A percentile compares a stretch with the other conserved stretches of the same genome.
These are phyloP conservation scores for Sinotaia quadrata DNA, from an alignment of 2,888 invertebrate species.

Conservation along the genomic window DNA sequence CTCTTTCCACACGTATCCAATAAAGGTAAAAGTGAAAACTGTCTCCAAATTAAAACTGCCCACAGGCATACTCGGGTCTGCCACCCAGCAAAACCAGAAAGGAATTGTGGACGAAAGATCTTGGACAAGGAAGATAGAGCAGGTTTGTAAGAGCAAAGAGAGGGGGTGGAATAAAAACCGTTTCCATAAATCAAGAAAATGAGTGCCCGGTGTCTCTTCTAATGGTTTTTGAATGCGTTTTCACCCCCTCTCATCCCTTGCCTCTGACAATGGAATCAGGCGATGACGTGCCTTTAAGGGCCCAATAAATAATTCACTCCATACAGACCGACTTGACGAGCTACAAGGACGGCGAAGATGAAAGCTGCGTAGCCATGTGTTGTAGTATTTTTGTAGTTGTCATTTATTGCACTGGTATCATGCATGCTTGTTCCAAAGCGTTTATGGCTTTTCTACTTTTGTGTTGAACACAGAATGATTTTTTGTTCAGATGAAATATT, in stretches of 20 bases:
- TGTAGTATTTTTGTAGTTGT: not conserved
- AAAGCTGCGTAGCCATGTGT: not conserved
- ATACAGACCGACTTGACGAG: not conserved
- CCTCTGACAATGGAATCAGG: constrained; percentile 20
- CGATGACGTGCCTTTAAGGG: constrained; percentile 11
- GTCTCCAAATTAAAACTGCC: no score
- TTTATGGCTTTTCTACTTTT: no score
- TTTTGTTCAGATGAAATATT: no score
- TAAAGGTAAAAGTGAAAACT: no score
- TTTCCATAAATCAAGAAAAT: constrained; percentile 25
- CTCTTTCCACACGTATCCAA: no score
- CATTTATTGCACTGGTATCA: not conserved
- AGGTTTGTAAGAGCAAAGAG: constrained; percentile 26
- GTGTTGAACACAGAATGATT: no score
- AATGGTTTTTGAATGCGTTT: constrained; percentile 31
- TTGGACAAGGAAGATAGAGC: constrained; percentile 19
- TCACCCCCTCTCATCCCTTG: constrained; percentile 25
- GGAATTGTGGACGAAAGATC: no score
- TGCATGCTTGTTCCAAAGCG: no score
- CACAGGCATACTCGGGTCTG: no score
- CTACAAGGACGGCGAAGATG: not conserved
- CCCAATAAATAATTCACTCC: constrained; percentile 19
- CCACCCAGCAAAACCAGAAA: no score
- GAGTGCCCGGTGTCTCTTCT: constrained; percentile 15
- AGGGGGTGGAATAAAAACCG: no score